Base-by-base conservation (phyloP, 2,888 invertebrate species). In the Congeria kusceri region DNA sequence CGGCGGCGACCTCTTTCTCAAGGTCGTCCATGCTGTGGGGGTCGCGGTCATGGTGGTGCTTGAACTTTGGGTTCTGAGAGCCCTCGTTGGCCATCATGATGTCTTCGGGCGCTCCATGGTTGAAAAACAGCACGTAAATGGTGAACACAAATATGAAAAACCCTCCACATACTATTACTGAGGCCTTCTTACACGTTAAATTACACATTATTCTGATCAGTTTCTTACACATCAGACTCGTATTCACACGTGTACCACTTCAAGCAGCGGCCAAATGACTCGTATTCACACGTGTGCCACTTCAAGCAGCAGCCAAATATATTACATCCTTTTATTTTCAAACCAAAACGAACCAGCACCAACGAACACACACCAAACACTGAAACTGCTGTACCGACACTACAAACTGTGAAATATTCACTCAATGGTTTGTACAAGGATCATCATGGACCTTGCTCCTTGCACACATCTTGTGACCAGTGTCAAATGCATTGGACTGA, bases 31-130 rank as follows among this genome's bases (percentile, higher is more conserved):
- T 73, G 4, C 67, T 5, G 11, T 57, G 68, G 20, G 58, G 47
- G 18, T 68, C 64, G 27, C 79, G 59, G n/a, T 63, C 61, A 1
- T 47, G 47, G 39, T 72, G 73, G 32, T 49, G 13, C 20, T 72
- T 57, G 15, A 64, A 20, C 15, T 57, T 29, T 4, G 25, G 57
- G 11, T 59, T 28, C 15, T 47, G n/a, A 15, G n/a, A 47, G 18
- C 32, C 65, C 29, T 75, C 66, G 62, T 87, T 87, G 5, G 69
- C 68, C 56, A 67, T 75, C 72, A 87, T 76, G 18, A 87, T 83
- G 25, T 83, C 80, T 20, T 84, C 83, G 18, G 86, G 81, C 1
- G 80, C 76, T 15, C 80, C 85, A 75, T 87, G 86, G 59, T 87
- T 82, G 32, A 87, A 87, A 29, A 85, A 79, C 18, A 71, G 23